Evolutionary conservation across 2,797 vertebrate species (phyloP).

Genomic region (Sternotherus odoratus): DNA sequence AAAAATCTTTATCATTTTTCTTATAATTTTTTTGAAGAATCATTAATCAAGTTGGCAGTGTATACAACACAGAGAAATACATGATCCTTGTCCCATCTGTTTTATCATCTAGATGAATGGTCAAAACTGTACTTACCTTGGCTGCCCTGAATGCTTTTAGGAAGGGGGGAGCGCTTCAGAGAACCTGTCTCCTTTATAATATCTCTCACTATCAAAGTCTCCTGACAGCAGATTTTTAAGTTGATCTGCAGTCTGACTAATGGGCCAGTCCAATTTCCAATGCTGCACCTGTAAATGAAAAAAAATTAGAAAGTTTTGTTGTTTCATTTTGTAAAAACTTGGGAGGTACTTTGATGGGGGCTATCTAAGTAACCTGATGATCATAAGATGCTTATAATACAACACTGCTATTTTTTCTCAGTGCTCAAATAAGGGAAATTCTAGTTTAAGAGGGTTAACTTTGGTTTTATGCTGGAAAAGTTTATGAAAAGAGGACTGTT

Average conservation of each 20-base stretch:
- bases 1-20: constrained; percentile 41
- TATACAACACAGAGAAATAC: constrained; percentile 23
- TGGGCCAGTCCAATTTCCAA: background rate
- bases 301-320: background rate
- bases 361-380: background rate
- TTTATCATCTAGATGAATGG: constrained; percentile 43
- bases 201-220: background rate
- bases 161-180: background rate
- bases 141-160: background rate
- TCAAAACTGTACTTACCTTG: background rate
- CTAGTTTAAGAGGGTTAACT: background rate
- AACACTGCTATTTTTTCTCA: background rate
- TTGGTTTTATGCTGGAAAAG: background rate
- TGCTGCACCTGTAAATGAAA: background rate
- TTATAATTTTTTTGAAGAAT: constrained; percentile 44
- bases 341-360: background rate
- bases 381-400: background rate
- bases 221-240: background rate
- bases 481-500: background rate
- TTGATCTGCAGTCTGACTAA: background rate
- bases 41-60: constrained; percentile 24
- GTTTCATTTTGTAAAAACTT: background rate
- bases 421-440: background rate
- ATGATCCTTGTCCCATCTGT: background rate
- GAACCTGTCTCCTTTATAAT: background rate